phyloP scores from a whole-genome alignment of 2,797 vertebrate species.

The Triplophysa yarkandensis region DNA sequence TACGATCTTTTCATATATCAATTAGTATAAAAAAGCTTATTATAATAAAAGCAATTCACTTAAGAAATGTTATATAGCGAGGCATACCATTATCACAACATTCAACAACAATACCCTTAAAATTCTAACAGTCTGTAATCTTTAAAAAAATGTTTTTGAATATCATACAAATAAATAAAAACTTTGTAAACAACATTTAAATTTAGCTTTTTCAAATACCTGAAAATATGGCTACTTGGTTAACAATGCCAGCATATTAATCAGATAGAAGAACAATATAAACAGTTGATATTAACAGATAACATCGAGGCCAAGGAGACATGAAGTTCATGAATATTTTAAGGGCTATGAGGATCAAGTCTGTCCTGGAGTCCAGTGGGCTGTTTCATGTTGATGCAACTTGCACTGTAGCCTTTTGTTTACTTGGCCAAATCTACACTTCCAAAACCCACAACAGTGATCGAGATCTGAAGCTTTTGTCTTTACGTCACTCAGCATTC shows the following conservation, averaged over 20 bases:
- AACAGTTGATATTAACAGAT: not conserved
- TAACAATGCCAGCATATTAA: not conserved
- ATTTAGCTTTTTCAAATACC: not conserved
- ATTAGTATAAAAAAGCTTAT: no score
- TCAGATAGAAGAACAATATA: not conserved
- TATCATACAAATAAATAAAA: no score
- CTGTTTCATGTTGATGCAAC: not conserved
- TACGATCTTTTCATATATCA: no score
- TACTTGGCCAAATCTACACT: constrained; percentile 22
- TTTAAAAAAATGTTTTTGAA: no score
- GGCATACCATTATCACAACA: no score
- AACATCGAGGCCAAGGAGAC: not conserved
- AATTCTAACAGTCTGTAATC: no score
- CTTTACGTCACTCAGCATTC: constrained; percentile 68
- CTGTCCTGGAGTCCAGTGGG: constrained; percentile 13
- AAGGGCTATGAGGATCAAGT: not conserved
- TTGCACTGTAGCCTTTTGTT: constrained; percentile 16
- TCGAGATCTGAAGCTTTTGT: constrained; percentile 60
- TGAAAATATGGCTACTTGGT: not conserved
- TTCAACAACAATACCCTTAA: no score
- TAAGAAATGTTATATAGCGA: no score
- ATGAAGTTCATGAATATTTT: not conserved
- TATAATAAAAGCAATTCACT: no score
- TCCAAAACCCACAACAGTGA: constrained; percentile 52
- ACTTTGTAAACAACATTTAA: not conserved